Percentiles rank a stretch among this genome's conserved stretches.
These are phyloP conservation scores for Petrocephalus microphthalmus DNA, from an alignment of 2,113 vertebrate species.

Conservation along the genomic window DNA sequence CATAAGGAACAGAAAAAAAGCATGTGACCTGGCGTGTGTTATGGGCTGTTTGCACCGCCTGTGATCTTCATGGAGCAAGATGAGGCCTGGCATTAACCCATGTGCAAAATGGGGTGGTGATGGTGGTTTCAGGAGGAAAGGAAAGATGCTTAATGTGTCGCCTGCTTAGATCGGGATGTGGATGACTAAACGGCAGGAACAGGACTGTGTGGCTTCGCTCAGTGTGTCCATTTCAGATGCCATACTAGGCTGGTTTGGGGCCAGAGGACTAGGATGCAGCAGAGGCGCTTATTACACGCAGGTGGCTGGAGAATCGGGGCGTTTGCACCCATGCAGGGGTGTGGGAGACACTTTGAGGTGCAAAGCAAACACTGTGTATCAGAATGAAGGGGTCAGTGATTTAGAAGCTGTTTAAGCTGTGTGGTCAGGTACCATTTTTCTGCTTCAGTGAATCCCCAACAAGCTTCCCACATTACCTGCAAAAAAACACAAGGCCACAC, in stretches of 20 bases:
- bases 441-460: background rate
- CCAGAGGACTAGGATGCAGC: background rate
- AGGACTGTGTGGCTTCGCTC: background rate
- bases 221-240: background rate
- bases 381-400: background rate
- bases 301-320: background rate
- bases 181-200: background rate
- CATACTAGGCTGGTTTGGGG: too few species aligned
- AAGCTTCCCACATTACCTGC: background rate
- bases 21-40: background rate
- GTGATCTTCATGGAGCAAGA: background rate
- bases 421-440: background rate
- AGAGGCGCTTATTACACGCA: background rate
- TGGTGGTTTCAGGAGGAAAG: background rate
- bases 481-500: background rate
- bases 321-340: background rate
- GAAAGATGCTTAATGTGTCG: background rate
- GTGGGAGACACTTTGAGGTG: background rate
- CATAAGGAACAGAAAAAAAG: background rate
- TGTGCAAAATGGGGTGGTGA: background rate
- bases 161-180: background rate
- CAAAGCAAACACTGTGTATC: background rate
- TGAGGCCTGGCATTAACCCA: background rate
- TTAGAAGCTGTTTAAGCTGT: background rate
- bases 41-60: background rate